phyloP scores from a whole-genome alignment of 2,113 vertebrate species.

The Mirounga angustirostris region DNA sequence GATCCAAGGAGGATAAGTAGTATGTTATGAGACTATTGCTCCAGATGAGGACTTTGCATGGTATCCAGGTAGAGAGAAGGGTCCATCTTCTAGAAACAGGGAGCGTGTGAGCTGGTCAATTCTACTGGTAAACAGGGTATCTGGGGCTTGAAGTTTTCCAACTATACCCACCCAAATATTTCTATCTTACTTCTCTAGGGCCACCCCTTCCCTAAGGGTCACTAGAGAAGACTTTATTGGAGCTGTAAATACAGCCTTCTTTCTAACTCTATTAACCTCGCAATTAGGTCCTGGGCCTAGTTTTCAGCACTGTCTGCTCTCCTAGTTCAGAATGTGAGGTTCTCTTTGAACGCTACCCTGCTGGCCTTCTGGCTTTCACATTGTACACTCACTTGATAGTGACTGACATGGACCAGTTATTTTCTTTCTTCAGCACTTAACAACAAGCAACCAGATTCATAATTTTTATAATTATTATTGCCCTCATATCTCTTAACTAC shows the following conservation, averaged over 20 bases:
- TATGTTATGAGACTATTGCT: not conserved
- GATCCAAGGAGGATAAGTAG: not conserved
- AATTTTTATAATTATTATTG: not conserved
- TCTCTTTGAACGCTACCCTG: not conserved
- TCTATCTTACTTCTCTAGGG: not conserved
- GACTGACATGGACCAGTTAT: not conserved
- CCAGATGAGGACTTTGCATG: not conserved
- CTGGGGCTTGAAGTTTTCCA: not conserved
- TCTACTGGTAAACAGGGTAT: not conserved
- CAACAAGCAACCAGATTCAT: not conserved
- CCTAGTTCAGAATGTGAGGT: not conserved
- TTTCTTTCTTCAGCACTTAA: not conserved
- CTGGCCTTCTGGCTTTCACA: not conserved
- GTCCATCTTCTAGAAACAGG: not conserved
- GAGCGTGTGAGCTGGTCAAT: not conserved
- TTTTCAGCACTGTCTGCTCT: not conserved
- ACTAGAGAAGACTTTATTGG: not conserved
- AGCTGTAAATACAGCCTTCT: not conserved
- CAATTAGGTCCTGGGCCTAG: not conserved
- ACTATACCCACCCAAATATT: not conserved
- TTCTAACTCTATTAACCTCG: not conserved
- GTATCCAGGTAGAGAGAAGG: not conserved
- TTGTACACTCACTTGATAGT: not conserved
- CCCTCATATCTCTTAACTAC: not conserved
- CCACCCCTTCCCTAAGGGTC: not conserved